Evolutionary conservation across 1,140 invertebrate species (phyloP).

Genomic region (Brachionus paranguensis): DNA sequence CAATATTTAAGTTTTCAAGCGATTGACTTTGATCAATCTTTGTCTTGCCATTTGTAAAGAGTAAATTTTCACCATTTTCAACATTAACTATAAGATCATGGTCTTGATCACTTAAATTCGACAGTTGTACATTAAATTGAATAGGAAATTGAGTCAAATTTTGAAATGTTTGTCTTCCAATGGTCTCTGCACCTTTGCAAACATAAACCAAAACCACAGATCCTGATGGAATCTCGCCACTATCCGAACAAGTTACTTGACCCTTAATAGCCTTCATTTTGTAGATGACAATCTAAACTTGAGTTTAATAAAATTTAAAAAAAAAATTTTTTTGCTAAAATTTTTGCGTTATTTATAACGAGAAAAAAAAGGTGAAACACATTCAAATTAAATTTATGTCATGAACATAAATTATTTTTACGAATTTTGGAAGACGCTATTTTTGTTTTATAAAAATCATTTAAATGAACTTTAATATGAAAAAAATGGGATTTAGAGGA

Average conservation of each 20-base stretch:
- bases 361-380: background rate
- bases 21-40: background rate
- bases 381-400: background rate
- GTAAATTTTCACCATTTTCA: constrained; percentile 35
- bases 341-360: background rate
- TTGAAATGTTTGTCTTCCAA: constrained; percentile 23
- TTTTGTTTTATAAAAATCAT: background rate
- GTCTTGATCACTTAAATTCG: background rate
- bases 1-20: constrained; percentile 1
- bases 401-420: constrained; percentile 23
- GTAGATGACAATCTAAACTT: background rate
- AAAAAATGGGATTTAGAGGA: background rate
- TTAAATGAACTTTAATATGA: background rate
- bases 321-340: background rate
- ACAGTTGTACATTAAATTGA: background rate
- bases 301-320: background rate
- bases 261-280: constrained; percentile 18
- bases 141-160: constrained; percentile 4
- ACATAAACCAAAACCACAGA: constrained; percentile 8
- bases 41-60: background rate
- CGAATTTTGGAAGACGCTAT: background rate
- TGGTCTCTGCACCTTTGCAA: background rate
- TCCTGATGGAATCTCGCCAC: background rate
- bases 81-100: background rate
- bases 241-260: background rate